These are phyloP conservation scores for Ptychoptera contaminata DNA, from an alignment of 2,888 invertebrate species.

Conservation along the genomic window DNA sequence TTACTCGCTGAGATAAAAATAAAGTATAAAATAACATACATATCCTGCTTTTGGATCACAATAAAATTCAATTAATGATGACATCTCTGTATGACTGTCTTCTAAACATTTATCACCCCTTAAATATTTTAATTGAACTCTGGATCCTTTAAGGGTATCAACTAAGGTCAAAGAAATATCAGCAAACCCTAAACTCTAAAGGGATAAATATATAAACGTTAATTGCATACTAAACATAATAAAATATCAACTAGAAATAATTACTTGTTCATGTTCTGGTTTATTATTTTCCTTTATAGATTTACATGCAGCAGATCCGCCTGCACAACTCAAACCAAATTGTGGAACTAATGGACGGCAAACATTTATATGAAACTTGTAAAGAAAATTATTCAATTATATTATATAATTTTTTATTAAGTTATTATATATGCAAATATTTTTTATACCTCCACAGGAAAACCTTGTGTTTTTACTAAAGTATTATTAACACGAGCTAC, in stretches of 20 bases:
- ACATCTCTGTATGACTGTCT: slow-evolving; percentile 18
- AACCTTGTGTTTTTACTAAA: slow-evolving; percentile 17
- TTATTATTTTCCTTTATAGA: slow-evolving; percentile 18
- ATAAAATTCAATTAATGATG: slow-evolving; percentile 22
- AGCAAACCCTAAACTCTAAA: slow-evolving; percentile 28
- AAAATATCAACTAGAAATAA: slow-evolving; percentile 8
- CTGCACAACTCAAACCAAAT: slow-evolving; percentile 27
- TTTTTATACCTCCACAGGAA: slow-evolving; percentile 20
- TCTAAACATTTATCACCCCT: slow-evolving; percentile 22
- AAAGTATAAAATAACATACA: slow-evolving; percentile 16
- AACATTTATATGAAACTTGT: slow-evolving; percentile 28
- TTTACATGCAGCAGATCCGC: slow-evolving; percentile 26
- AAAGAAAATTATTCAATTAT: slow-evolving; percentile 4
- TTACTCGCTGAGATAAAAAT: not conserved
- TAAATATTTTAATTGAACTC: slow-evolving; percentile 22
- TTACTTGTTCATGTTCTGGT: slow-evolving; percentile 27
- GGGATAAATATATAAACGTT: not conserved
- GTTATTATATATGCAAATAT: not conserved
- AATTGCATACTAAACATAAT: no score
- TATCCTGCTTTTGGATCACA: slow-evolving; percentile 25
- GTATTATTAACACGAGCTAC: slow-evolving; percentile 23
- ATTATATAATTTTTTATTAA: not conserved
- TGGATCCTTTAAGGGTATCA: slow-evolving; percentile 16
- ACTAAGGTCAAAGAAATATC: slow-evolving; percentile 18
- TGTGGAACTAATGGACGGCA: slow-evolving; percentile 29